Conservation (phyloP, 2,113 vertebrate species). For the Rhipidura dahli region DNA sequence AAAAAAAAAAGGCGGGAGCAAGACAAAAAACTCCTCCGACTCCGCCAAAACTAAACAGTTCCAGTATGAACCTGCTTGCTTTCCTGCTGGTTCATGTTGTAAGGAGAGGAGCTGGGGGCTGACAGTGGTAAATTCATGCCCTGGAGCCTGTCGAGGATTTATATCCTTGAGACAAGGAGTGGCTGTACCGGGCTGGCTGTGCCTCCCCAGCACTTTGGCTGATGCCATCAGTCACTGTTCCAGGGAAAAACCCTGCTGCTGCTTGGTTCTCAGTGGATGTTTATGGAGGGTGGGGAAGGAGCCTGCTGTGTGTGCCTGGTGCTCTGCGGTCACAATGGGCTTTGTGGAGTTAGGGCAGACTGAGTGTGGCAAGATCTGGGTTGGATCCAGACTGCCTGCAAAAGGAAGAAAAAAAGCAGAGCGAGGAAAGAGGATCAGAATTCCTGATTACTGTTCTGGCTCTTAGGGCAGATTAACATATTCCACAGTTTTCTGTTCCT, state of each 20-base stretch:
- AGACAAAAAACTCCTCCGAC: neutral
- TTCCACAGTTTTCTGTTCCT: neutral
- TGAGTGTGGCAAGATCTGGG: neutral
- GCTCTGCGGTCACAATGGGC: neutral
- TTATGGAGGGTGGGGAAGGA: neutral
- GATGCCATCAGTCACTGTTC: neutral
- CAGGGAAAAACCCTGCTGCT: neutral
- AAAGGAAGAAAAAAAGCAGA: neutral
- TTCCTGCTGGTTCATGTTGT: neutral
- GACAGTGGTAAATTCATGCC: neutral
- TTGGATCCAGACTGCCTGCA: neutral
- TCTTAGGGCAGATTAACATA: neutral
- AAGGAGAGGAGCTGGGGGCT: neutral
- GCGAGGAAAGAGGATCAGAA: neutral
- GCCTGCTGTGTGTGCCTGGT: fast-evolving
- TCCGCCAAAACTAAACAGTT: conserved; percentile 28
- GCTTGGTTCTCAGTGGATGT: neutral
- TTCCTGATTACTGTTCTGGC: neutral
- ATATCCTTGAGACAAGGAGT: neutral
- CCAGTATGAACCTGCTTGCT: conserved; percentile 32
- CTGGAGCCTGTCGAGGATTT: neutral
- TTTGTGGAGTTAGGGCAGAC: neutral
- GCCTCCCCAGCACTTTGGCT: neutral
- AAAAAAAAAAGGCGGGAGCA: neutral
- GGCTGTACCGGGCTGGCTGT: neutral